These are phyloP conservation scores for Eurypyga helias DNA, from an alignment of 2,113 vertebrate species.

Conservation along the genomic window DNA sequence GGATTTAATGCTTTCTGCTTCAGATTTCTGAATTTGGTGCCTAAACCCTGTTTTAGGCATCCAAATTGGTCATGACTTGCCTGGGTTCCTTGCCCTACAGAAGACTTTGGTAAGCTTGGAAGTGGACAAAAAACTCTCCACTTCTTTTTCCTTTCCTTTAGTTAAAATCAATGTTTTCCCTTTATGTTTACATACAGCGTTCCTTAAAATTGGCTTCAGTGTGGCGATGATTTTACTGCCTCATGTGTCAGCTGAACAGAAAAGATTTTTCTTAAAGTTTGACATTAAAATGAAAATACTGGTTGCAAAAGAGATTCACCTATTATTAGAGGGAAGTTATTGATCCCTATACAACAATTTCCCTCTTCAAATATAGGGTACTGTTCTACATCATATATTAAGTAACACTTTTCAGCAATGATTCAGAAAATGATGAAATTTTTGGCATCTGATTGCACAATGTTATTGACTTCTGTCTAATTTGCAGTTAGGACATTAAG, in stretches of 20 bases:
- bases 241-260: background rate
- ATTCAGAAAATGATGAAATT: background rate
- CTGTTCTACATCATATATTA: background rate
- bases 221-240: background rate
- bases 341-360: background rate
- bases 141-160: background rate
- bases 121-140: background rate
- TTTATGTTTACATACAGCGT: background rate
- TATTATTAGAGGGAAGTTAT: background rate
- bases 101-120: background rate
- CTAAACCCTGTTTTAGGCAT: background rate
- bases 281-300: background rate
- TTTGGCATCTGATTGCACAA: constrained; percentile 7
- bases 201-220: background rate
- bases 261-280: background rate
- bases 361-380: background rate
- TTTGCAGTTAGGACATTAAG: background rate
- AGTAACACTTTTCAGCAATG: background rate
- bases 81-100: background rate
- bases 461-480: background rate
- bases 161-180: background rate
- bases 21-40: background rate
- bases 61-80: background rate
- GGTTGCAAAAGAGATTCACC: background rate
- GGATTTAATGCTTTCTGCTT: background rate